Percentiles rank a stretch among this genome's conserved stretches.
Conservation (phyloP, 2,888 invertebrate genomes). For the Empis stercorea region DNA sequence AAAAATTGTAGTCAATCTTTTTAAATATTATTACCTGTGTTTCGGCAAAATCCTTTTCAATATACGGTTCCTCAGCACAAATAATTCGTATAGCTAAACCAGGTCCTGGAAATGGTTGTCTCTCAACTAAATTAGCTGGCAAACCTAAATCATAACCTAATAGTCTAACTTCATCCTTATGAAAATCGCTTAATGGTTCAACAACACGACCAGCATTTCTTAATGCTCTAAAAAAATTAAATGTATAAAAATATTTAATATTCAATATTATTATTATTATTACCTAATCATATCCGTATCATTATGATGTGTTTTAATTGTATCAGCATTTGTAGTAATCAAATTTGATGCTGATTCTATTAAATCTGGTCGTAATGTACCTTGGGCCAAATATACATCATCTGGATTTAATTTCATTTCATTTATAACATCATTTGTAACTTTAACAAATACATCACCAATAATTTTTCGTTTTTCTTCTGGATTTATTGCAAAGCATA, state of each 20-base stretch:
- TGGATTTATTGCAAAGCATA: constrained; percentile 78
- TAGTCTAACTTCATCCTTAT: constrained; percentile 91
- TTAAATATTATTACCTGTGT: constrained; percentile 50
- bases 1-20: no score
- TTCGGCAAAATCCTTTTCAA: constrained; percentile 90
- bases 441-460: constrained; percentile 94
- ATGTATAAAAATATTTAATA: no score
- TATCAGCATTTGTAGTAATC: constrained; percentile 79
- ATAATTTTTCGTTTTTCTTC: constrained; percentile 98
- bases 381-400: constrained; percentile 86
- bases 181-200: constrained; percentile 97
- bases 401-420: constrained; percentile 82
- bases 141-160: constrained; percentile 84
- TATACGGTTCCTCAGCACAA: constrained; percentile 89
- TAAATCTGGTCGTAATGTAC: constrained; percentile 92
- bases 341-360: constrained; percentile 91
- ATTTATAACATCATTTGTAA: constrained; percentile 78
- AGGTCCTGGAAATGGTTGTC: constrained; percentile 98
- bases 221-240: constrained; percentile 39
- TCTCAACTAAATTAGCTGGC: constrained; percentile 71
- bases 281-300: constrained; percentile 88
- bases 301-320: constrained; percentile 99
- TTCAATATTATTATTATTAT: constrained; percentile 9
- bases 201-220: constrained; percentile 73
- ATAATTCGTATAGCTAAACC: constrained; percentile 93